Conservation (phyloP, 2,888 invertebrate species). For the Scelioninae gen. 1 region DNA sequence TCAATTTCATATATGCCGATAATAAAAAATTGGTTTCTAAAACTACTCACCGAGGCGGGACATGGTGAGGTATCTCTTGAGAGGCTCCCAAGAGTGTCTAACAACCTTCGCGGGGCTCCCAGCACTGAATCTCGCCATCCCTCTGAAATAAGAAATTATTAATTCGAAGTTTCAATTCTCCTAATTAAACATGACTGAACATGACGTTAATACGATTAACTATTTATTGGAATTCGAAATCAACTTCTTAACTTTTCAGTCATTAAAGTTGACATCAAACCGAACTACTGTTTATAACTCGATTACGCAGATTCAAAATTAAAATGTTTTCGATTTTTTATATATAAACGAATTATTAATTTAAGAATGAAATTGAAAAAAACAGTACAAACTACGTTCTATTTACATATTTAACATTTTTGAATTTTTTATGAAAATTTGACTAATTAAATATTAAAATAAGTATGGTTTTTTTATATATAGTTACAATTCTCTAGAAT, state of each 20-base stretch:
- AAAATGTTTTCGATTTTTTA: no score
- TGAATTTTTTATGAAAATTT: no score
- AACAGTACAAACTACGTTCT: no score
- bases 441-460: no score
- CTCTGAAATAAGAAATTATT: slow-evolving; percentile 78
- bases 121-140: slow-evolving; percentile 84
- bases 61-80: slow-evolving; percentile 82
- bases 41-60: slow-evolving; percentile 78
- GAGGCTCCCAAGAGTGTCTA: slow-evolving; percentile 83
- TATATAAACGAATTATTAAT: no score
- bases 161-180: background rate
- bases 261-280: background rate
- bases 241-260: background rate
- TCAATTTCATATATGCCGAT: no score
- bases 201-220: background rate
- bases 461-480: no score
- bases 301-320: no score
- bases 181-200: background rate
- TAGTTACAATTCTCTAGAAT: no score
- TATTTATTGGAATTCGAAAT: background rate
- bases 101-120: slow-evolving; percentile 82
- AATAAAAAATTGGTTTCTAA: background rate
- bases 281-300: no score
- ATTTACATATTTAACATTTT: no score
- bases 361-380: no score